Evolutionary conservation across 2,888 invertebrate genomes (phyloP).

Genomic region (Eupithecia insigniata): DNA sequence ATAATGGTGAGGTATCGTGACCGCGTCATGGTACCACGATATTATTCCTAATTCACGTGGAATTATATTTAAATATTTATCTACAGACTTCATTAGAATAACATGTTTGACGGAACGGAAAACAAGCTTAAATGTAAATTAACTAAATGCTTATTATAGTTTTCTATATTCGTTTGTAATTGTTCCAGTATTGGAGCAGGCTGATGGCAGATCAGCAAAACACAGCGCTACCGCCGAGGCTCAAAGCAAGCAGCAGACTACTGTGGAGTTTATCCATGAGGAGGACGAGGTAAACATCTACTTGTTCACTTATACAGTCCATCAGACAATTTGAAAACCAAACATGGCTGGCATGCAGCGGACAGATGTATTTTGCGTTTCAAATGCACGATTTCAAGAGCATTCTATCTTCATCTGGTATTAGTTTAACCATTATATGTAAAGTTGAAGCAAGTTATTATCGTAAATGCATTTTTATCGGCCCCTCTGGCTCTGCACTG

Average conservation of each 20-base stretch:
- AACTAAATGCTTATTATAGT: neutral
- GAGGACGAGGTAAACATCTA: slow-evolving; percentile 71
- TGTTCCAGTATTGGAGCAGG: slow-evolving; percentile 79
- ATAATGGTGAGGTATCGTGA: neutral
- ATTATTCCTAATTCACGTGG: neutral
- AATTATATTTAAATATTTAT: neutral
- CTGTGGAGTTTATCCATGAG: slow-evolving; percentile 72
- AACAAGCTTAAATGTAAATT: neutral
- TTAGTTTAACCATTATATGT: neutral
- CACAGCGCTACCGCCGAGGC: slow-evolving; percentile 61
- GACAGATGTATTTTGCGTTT: slow-evolving; percentile 16
- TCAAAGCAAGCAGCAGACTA: slow-evolving; percentile 66
- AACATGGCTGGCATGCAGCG: slow-evolving; percentile 3
- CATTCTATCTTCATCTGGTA: slow-evolving; percentile 7
- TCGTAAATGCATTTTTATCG: slow-evolving; percentile 37
- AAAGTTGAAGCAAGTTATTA: slow-evolving; percentile 26
- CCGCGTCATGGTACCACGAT: neutral
- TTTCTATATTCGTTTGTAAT: slow-evolving; percentile 37
- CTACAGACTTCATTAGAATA: slow-evolving; percentile 5
- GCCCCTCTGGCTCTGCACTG: slow-evolving; percentile 30
- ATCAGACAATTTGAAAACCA: slow-evolving; percentile 18
- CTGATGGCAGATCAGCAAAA: slow-evolving; percentile 66
- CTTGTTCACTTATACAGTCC: slow-evolving; percentile 16
- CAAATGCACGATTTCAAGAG: slow-evolving; percentile 21
- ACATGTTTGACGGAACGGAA: slow-evolving; percentile 1